Conservation (phyloP, 2,113 vertebrate genomes). For the Haemorhous mexicanus region DNA sequence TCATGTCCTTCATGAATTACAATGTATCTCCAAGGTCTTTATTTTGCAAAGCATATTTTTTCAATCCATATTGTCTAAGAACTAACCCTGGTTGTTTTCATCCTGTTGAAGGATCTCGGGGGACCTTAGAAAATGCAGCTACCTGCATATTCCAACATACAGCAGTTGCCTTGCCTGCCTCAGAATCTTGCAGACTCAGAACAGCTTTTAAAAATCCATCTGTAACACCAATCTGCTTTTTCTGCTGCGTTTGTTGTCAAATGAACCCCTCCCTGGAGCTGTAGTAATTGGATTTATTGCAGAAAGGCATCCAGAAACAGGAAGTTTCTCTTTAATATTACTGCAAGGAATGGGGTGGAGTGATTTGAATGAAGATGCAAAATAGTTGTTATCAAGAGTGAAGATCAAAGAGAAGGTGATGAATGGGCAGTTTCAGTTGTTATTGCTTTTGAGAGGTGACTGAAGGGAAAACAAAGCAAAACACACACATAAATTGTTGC, state of each 20-base stretch:
- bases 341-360: conserved; percentile 53
- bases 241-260: neutral
- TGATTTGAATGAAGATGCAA: neutral
- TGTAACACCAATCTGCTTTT: neutral
- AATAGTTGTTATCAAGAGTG: neutral
- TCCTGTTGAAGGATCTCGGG: neutral
- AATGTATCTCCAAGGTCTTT: neutral
- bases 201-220: neutral
- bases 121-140: neutral
- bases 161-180: neutral
- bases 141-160: neutral
- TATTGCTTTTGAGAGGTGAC: conserved; percentile 19
- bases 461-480: conserved; percentile 16
- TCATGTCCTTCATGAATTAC: neutral
- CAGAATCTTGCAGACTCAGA: neutral
- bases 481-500: neutral
- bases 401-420: conserved; percentile 41
- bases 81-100: neutral
- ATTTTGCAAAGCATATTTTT: neutral
- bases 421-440: conserved; percentile 5
- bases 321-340: conserved; percentile 25
- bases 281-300: neutral
- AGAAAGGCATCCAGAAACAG: conserved; percentile 6
- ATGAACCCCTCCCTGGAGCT: neutral
- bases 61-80: neutral